Evolutionary conservation across 2,888 invertebrate species (phyloP), one percentile per base, ranked within the genome.

Genomic region (Tuta absoluta): DNA sequence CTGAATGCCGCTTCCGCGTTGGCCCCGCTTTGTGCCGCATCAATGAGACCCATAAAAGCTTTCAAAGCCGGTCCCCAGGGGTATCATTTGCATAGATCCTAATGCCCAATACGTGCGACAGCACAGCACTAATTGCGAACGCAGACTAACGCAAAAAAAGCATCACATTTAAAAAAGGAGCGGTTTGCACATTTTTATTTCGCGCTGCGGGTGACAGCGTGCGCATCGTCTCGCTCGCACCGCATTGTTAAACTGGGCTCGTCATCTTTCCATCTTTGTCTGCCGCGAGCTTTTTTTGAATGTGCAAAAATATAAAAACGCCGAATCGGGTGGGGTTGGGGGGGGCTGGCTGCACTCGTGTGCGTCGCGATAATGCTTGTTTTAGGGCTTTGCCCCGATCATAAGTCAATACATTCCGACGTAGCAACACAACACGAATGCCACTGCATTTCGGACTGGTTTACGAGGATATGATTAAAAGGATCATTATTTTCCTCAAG

Each of bases 301-400:
- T 88, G 89, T 89, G 89, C 88, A 89, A 89, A 89, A 91, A 91
- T 90, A 90, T 91, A 91, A 90, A 91, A 91, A 90, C 89, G 83
- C 87, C 86, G 86, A 89, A 84, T 85, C 87, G 87, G 78, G 81
- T 71, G 82, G 84, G 85, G 84, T 83, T 75, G 78, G 77, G 75
- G 71, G 82, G 84, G 85, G 84, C 83, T 76, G 78, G 78, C 73
- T 86, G 87, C 83, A 85, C 72, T 82, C 77, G 88, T 89, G 89
- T 89, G 89, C 79, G 85, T 80, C 66, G 81, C 80, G 84, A 84
- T 87, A 86, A 89, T 88, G 85, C 82, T 87, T 85, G 88, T 86
- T 89, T 86, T 87, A 89, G 87, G 86, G 87, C 86, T 86, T 85
- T 87, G 88, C 84, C 82, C 83, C 86, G 90, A 91, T 91, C 89